Evolutionary conservation across 2,888 invertebrate species (phyloP), one percentile per base, ranked within the genome.

Genomic region (Drosophila parthenogenetica): DNA sequence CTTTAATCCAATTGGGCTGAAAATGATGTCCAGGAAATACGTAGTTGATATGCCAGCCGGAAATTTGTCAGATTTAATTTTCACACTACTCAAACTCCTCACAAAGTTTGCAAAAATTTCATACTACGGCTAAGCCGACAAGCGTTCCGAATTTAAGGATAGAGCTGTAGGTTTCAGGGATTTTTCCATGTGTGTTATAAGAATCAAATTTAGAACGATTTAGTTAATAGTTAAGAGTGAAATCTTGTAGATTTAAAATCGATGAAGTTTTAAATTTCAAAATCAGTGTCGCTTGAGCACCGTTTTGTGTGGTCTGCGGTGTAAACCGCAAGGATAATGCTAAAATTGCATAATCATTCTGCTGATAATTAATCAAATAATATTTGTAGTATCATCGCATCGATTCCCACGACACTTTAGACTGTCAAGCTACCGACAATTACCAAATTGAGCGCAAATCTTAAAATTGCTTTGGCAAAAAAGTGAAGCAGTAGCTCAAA

Each of bases 31-130:
- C 58, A 50, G 17, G 42, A 67, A 60, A 55, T 62, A 17, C 29
- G 42, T 58, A 48, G 46, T 65, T 46, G 39, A 37, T 39, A 5
- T 57, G 42, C 50, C 58, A 57, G 60, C 48, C 55, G 59, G 62
- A 85, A 86, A 87, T 87, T 87, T 87, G 86, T 87, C 86, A 88
- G 86, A 83, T 89, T 87, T 75, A 65, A 88, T 88, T 86, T 85
- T 60, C 89, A 87, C 86, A 87, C 88, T 67, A 70, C 60, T 89
- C 86, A 79, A 48, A 32, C 77, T 74, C 54, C 75, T 86, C 57
- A 57, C 55, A 63, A 69, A 72, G 63, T 80, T 45, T 29, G 55
- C 67, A 16, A 46, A 57, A 75, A 77, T 71, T 71, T 61, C 64
- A 50, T 50, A 13, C 29, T 29, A 40, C 14, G 39, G 51, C n/a